Evolutionary conservation across 2,888 invertebrate species (phyloP), one percentile per base, ranked within the genome.

Genomic region (Andrena bicolor): DNA sequence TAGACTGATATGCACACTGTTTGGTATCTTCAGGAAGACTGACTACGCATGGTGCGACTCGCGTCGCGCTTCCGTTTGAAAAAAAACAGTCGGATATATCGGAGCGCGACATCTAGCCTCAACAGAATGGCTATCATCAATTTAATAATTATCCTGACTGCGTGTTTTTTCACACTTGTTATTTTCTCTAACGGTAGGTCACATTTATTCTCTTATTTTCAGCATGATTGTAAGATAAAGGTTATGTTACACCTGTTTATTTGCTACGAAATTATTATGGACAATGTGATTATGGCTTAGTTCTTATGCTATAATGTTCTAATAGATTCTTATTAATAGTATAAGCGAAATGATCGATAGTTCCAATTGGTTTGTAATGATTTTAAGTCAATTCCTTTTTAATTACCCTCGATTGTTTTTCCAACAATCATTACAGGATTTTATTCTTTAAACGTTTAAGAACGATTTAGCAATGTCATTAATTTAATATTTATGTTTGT

Each of bases 121-220:
- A 13, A 13, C 41, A 41, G 41, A 41, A 41, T 41, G 41, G 41
- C 41, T 41, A 41, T 41, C 41, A 41, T 84, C 81, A 89, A 80
- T 83, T 84, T 88, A 77, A 83, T 80, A 79, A 86, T 85, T 84
- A 86, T 90, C 77, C 81, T 91, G 73, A 87, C 87, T 82, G 86
- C 86, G 84, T 91, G 85, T 86, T 86, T 91, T 53, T 87, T 80
- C 53, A 76, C 30, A 84, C 76, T 77, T 10, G 73, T 73, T 23
- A 69, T 86, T 48, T 61, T 84, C 58, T 86, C 83, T 80, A 58
- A 88, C 86, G 90, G 88, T 90, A 81, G 79, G 84, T 82, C 26
- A 16, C 5, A 23, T 53, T 49, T 32, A 10, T 32, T 65, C 20
- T 26, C 32, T 53, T 41, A 6, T 61, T 53, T 66, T 28, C 10